A percentile compares a stretch with the other conserved stretches of the same genome.
Conservation (phyloP, 2,888 invertebrate genomes). For the Polyploca ridens region DNA sequence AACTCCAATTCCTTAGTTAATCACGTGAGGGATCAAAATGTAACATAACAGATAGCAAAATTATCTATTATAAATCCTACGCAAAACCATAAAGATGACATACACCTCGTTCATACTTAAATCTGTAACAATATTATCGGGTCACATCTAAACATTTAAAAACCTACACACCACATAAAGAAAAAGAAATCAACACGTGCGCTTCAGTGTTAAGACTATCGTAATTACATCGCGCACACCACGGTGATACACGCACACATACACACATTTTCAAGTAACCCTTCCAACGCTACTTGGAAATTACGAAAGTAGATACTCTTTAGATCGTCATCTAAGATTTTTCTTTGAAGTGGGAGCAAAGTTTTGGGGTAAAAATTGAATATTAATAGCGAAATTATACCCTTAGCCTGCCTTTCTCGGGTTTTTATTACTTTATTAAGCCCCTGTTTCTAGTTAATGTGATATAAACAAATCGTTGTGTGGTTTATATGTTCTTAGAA, state of each 20-base stretch:
- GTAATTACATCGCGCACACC: constrained; percentile 43
- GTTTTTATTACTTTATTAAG: constrained; percentile 82
- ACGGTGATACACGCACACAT: constrained; percentile 40
- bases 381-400: constrained; percentile 84
- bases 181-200: constrained; percentile 32
- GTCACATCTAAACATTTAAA: constrained; percentile 41
- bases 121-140: constrained; percentile 32
- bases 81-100: constrained; percentile 42
- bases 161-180: constrained; percentile 41
- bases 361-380: constrained; percentile 80
- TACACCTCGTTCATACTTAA: constrained; percentile 35
- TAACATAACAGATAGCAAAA: no score
- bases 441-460: constrained; percentile 71
- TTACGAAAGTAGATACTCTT: constrained; percentile 70
- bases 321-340: constrained; percentile 76
- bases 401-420: constrained; percentile 58
- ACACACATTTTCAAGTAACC: constrained; percentile 48
- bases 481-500: constrained; percentile 75
- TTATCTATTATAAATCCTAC: constrained; percentile 34
- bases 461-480: constrained; percentile 78
- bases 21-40: no score
- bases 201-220: constrained; percentile 40
- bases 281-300: constrained; percentile 70
- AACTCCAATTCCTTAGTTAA: no score
- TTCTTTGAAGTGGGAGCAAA: constrained; percentile 78